Conservation (phyloP, 1,140 invertebrate species). For the Rhyzopertha dominica region DNA sequence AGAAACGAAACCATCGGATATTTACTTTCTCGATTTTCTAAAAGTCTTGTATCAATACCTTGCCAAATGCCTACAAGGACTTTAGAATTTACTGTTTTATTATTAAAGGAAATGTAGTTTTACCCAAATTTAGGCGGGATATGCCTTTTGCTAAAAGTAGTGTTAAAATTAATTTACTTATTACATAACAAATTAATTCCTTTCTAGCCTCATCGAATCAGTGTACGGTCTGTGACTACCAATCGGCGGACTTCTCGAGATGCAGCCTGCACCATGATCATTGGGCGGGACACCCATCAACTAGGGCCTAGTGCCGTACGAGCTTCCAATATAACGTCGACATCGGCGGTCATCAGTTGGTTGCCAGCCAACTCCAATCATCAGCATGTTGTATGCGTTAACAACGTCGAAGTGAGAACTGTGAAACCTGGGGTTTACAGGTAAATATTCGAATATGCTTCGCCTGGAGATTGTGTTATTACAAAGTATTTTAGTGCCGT, state of each 20-base stretch:
- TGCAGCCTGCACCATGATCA: slow-evolving; percentile 95
- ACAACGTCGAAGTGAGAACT: slow-evolving; percentile 92
- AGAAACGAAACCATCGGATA: no score
- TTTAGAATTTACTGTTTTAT: no score
- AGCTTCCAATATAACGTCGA: slow-evolving; percentile 88
- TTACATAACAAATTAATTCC: no score
- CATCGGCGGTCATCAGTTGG: slow-evolving; percentile 95
- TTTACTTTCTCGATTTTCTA: no score
- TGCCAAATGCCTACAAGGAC: no score
- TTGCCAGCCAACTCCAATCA: slow-evolving; percentile 97
- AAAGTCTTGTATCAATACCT: no score
- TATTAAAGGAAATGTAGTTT: no score
- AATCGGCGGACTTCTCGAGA: slow-evolving; percentile 85
- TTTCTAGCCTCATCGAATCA: slow-evolving; percentile 87
- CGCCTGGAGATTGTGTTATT: no score
- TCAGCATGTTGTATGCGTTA: slow-evolving; percentile 95
- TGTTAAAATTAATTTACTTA: no score
- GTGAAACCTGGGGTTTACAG: slow-evolving; percentile 73
- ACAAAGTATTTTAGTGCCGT: no score
- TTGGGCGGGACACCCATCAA: slow-evolving; percentile 85
- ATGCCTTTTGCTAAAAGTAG: no score
- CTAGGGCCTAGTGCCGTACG: slow-evolving; percentile 86
- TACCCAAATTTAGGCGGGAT: no score
- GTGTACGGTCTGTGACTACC: slow-evolving; percentile 87
- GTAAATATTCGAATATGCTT: slow-evolving; percentile 19